Base-by-base conservation (phyloP, 2,888 invertebrate species). In the Endomychus coccineus region DNA sequence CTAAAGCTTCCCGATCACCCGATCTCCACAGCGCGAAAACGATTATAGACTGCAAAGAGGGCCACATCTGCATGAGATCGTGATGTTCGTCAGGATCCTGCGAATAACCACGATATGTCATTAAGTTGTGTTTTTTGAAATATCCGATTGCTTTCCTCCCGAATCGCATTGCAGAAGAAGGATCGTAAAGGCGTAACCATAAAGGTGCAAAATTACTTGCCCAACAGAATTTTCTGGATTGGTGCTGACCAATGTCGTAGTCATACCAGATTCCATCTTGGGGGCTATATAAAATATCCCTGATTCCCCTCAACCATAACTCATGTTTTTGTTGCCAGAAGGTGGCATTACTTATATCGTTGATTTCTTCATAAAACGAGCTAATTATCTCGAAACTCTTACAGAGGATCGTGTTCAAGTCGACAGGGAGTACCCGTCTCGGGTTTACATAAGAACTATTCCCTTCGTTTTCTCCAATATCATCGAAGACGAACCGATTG, bases 191-290 rank as follows among this genome's bases (percentile, higher is more conserved):
- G 16, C 46, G 68, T 40, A 78, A 75, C 80, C 83, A 86, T 4
- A 86, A 60, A 0, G 85, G 85, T 0, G 79, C 70, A 4, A 84
- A 62, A 51, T 85, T 83, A 9, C 77, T 77, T 0, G 78, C 71
- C 52, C 77, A 83, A 56, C 82, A 83, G 51, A 77, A 75, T 44
- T 72, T 72, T 4, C 81, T 68, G 39, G 70, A 73, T 21, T 62
- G 54, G 16, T 70, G 62, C 35, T 73, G 69, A 1, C 63, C 49
- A 0, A 78, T 55, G 48, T 86, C 80, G 54, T 77, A 83, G 59
- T 89, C 88, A 46, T 79, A 78, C 88, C 88, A 89, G 32, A 76
- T 71, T 0, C 83, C 83, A 22, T 74, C 74, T 22, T 75, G 70
- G 22, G 80, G 75, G 53, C 83, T 73, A 85, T 87, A 89, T n/a